Evolutionary conservation across 2,113 vertebrate species (phyloP), one percentile per base, ranked within the genome.

Genomic region (Ameiurus melas): DNA sequence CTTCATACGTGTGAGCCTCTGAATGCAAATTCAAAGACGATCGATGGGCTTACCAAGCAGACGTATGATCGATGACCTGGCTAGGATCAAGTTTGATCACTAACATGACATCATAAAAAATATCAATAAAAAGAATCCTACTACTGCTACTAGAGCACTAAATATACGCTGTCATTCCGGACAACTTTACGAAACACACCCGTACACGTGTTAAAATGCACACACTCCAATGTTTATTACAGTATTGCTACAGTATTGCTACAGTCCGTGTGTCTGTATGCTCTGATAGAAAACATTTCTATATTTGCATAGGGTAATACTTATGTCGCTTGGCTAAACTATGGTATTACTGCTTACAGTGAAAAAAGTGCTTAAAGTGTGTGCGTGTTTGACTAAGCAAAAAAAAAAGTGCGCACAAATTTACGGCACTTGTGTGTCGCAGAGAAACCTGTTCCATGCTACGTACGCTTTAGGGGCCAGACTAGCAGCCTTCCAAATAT

Each of bases 381-480:
- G 13, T 88, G 75, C 33, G 55, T 84, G 60, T 84, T 70, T 87
- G 33, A 84, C 43, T 64, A 66, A 58, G 57, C 5, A 3, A 68
- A n/a, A 70, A 30, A 77, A 79, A 87, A 88, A 19, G 60, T 10
- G 27, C 64, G 55, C 62, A 57, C 33, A 78, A 7, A 84, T 85
- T 70, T 87, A 87, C 22, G 16, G 22, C 60, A 68, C 85, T 86
- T 47, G 55, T 80, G 79, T 36, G 86, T 88, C 82, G 10, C 77
- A 88, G 70, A 70, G 82, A 84, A 84, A 88, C 82, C 82, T 39
- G 43, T 43, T 85, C 43, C 58, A 39, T 6, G 30, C 8, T 17
- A 17, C 33, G 2, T 47, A 4, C 9, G 20, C 64, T 57, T 66
- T 57, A 85, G 43, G 43, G 33, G 12, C 60, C 87, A 66, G 60